These are phyloP conservation scores for Dryobota labecula DNA, from an alignment of 2,888 invertebrate genomes.

Conservation along the genomic window DNA sequence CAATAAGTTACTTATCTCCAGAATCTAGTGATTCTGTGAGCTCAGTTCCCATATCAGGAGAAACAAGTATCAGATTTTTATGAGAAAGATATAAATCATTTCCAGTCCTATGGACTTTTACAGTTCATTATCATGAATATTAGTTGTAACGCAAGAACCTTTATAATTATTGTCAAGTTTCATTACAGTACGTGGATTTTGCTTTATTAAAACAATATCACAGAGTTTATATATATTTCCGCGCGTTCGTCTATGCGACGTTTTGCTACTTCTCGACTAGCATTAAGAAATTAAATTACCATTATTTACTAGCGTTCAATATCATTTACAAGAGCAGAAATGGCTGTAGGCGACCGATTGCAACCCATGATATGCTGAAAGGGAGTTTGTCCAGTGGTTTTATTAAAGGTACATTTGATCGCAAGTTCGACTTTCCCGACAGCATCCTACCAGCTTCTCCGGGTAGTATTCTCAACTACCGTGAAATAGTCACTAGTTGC, in stretches of 20 bases:
- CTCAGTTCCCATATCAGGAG: neutral
- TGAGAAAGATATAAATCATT: neutral
- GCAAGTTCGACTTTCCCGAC: neutral
- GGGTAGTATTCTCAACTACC: too few species aligned
- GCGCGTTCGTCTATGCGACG: too few species aligned
- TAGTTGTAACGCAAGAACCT: neutral
- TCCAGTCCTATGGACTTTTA: neutral
- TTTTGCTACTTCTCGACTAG: neutral
- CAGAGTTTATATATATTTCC: too few species aligned
- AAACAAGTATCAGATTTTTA: constrained; percentile 1
- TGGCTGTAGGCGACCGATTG: neutral
- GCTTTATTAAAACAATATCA: too few species aligned
- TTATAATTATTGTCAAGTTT: too few species aligned
- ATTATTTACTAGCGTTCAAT: neutral
- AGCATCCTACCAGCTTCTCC: too few species aligned
- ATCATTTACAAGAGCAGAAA: neutral
- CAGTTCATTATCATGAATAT: neutral
- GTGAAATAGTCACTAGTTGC: too few species aligned
- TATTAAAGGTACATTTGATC: neutral
- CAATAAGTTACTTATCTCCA: neutral
- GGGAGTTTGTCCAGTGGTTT: neutral
- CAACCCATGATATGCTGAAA: neutral
- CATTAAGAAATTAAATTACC: too few species aligned
- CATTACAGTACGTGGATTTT: too few species aligned
- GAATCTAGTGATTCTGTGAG: neutral